Conservation (phyloP, 2,888 invertebrate species). For the Callyntrura sp. region DNA sequence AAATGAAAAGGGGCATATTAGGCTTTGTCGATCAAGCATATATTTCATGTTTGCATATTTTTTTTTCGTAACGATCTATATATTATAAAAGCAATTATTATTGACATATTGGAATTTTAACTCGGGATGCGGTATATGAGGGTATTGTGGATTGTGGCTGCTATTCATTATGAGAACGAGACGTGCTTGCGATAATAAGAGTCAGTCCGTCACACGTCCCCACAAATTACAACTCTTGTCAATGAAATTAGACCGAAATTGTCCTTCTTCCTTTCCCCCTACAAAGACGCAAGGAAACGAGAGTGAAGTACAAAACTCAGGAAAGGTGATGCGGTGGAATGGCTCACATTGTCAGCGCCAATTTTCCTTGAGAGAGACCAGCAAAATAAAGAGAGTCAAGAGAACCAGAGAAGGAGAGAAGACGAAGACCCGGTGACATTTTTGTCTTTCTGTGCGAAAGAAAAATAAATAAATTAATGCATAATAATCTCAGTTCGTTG, state of each 20-base stretch:
- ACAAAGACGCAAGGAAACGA: neutral
- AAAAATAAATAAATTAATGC: conserved; percentile 56
- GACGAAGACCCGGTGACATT: neutral
- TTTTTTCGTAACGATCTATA: neutral
- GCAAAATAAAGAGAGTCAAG: conserved; percentile 1
- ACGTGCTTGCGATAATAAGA: conserved; percentile 14
- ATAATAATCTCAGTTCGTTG: conserved; percentile 33
- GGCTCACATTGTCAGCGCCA: neutral
- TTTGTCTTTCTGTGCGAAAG: conserved; percentile 18
- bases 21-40: neutral
- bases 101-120: conserved; percentile 41
- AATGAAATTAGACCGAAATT: conserved; percentile 3
- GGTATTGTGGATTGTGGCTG: too few species aligned
- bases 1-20: conserved; percentile 23
- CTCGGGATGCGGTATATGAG: neutral
- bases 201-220: conserved; percentile 3
- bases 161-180: neutral
- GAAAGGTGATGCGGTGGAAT: too few species aligned
- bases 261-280: too few species aligned
- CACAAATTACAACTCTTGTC: conserved; percentile 8
- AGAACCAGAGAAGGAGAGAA: neutral
- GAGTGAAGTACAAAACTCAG: neutral
- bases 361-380: conserved; percentile 42
- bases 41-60: neutral
- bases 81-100: conserved; percentile 39